phyloP scores from a whole-genome alignment of 2,888 invertebrate species.

The Tetropium fuscum region DNA sequence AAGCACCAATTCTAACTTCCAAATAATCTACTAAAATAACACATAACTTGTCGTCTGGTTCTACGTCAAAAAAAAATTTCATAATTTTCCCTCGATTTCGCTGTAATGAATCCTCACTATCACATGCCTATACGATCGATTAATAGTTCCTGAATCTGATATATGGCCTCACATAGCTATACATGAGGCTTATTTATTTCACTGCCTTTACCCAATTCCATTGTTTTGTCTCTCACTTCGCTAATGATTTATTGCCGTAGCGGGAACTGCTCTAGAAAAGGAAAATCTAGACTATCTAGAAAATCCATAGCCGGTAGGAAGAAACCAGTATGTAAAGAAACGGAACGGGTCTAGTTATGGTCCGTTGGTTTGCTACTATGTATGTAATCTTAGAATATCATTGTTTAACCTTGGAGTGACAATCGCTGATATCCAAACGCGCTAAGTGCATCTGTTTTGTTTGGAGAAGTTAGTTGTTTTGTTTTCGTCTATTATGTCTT shows the following conservation, averaged over 20 bases:
- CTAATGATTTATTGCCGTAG: neutral
- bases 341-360: conserved; percentile 49
- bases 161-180: too few relatives aligned
- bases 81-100: neutral
- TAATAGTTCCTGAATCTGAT: too few relatives aligned
- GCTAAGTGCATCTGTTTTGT: neutral
- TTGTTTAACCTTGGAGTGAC: conserved; percentile 8
- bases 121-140: too few relatives aligned
- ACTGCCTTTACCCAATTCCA: neutral
- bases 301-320: neutral
- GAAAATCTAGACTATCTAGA: too few relatives aligned
- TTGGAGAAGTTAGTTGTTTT: too few relatives aligned
- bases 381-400: conserved; percentile 1
- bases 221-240: neutral
- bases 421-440: neutral
- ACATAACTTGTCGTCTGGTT: too few relatives aligned
- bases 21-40: too few relatives aligned
- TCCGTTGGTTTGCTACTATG: conserved; percentile 44
- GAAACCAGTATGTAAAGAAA: conserved; percentile 12
- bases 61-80: too few relatives aligned
- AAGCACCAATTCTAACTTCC: too few relatives aligned
- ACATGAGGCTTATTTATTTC: neutral
- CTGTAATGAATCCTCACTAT: too few relatives aligned
- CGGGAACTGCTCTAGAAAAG: conserved; percentile 5
- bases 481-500: too few relatives aligned